Evolutionary conservation across 37 sponge, comb jelly and placozoan species (phyloP).

Genomic region (Chondrilla cf. caribensis): DNA sequence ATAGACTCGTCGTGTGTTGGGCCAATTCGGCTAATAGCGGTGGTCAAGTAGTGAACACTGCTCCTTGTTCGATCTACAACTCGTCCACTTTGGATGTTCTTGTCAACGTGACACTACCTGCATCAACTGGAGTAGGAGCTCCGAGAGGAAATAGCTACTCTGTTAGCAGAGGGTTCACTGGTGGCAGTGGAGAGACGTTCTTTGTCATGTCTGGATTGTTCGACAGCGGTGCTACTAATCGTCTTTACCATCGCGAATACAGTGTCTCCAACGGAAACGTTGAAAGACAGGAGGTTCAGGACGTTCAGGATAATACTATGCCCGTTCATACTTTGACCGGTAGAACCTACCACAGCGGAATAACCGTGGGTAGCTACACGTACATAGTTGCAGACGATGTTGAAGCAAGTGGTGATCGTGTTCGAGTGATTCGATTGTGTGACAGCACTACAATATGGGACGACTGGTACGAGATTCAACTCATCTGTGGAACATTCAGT

Average conservation of each 20-base stretch:
- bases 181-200: conserved; percentile 9
- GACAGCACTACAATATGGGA: neutral
- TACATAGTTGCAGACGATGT: neutral
- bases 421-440: conserved; percentile 1
- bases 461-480: conserved; percentile 13
- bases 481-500: neutral
- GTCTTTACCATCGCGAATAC: conserved; percentile 14
- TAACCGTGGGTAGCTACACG: neutral
- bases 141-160: neutral
- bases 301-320: no score
- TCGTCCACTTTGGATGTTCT: neutral
- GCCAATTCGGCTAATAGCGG: neutral
- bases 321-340: no score
- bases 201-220: neutral
- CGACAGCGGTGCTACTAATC: neutral
- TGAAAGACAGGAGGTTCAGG: neutral
- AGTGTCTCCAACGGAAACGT: neutral
- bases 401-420: neutral
- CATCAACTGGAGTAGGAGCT: neutral
- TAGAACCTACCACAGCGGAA: conserved; percentile 3
- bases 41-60: neutral
- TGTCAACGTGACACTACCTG: neutral
- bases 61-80: conserved; percentile 15
- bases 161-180: conserved; percentile 1
- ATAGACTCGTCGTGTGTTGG: conserved; percentile 9